These are phyloP conservation scores for Heterohyrax brucei DNA, from an alignment of 2,797 vertebrate species.

Conservation along the genomic window DNA sequence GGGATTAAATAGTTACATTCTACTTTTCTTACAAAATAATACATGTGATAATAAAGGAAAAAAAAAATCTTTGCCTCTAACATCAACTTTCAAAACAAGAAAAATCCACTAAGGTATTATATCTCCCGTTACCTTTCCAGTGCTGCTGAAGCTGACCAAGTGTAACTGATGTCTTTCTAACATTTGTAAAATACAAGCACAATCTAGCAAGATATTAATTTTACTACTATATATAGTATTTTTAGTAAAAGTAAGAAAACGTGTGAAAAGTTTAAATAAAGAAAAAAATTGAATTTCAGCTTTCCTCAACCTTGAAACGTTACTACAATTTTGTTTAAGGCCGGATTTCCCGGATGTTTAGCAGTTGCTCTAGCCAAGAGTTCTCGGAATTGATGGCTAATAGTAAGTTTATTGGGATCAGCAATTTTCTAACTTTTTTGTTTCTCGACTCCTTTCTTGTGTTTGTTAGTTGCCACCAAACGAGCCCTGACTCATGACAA, in stretches of 20 bases:
- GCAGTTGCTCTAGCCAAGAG: slow-evolving; percentile 22
- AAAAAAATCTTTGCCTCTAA: slow-evolving; percentile 9
- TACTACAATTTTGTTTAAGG: slow-evolving; percentile 44
- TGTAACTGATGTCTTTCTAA: background rate
- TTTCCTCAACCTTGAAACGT: slow-evolving; percentile 40
- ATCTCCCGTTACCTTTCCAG: slow-evolving; percentile 16
- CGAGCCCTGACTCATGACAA: no score
- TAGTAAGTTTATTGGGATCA: background rate
- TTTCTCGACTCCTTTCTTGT: background rate
- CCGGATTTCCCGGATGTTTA: slow-evolving; percentile 5
- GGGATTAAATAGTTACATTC: slow-evolving; percentile 44
- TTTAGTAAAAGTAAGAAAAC: slow-evolving; percentile 41
- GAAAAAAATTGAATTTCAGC: slow-evolving; percentile 1
- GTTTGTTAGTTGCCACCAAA: no score
- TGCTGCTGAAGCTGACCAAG: slow-evolving; percentile 23
- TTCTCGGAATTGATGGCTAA: background rate
- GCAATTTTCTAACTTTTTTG: background rate
- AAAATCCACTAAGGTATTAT: slow-evolving; percentile 6
- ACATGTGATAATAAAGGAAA: background rate
- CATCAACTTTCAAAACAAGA: slow-evolving; percentile 13
- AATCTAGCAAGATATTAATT: slow-evolving; percentile 1
- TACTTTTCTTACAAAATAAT: slow-evolving; percentile 49
- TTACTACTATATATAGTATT: slow-evolving; percentile 1
- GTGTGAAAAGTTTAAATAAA: slow-evolving; percentile 5
- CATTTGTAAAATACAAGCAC: slow-evolving; percentile 44